Evolutionary conservation across 2,888 invertebrate genomes (phyloP), one percentile per base, ranked within the genome.

Genomic region (Orchesella flavescens): DNA sequence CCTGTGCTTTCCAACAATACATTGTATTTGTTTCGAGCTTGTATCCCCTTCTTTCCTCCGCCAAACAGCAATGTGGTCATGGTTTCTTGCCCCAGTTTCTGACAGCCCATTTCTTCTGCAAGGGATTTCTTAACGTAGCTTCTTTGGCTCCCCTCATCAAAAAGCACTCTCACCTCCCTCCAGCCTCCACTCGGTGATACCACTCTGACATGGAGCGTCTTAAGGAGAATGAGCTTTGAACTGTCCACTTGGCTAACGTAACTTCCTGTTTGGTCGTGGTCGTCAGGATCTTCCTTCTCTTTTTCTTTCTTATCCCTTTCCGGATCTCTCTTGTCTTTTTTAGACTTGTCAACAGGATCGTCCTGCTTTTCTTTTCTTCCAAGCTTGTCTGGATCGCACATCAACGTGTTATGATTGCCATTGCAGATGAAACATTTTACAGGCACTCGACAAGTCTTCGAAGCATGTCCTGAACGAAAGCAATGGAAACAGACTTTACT

Each of bases 51-150:
- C 43, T 10, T 2, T 9, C 55, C 55, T 55, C 55, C 55, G 17
- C 44, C 65, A 44, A 65, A 44, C 23, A n/a, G 17, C 19, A 43
- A 34, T 19, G n/a, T 49, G 59, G 78, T 21, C 13, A 85, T 75
- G n/a, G 76, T 1, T n/a, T 69, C 75, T 13, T 74, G 72, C 1
- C 80, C 63, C n/a, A 55, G 2, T 55, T 55, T 55, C 3, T 55
- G 55, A 17, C 17, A n/a, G 55, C 61, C 71, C n/a, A 83, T 83
- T 55, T 85, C 85, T 0, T 13, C 5, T 13, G 69, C 23, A 15
- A 83, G 73, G 49, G 80, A 85, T 5, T 57, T 68, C 83, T 80
- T 69, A 0, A 85, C 34, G 0, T 21, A 17, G 4, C 61, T 49
- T 1, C 83, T 55, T 9, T 55, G 55, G 17, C 15, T 15, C 55